phyloP scores from a whole-genome alignment of 1,140 invertebrate species.

The Ptiloglossa arizonensis region DNA sequence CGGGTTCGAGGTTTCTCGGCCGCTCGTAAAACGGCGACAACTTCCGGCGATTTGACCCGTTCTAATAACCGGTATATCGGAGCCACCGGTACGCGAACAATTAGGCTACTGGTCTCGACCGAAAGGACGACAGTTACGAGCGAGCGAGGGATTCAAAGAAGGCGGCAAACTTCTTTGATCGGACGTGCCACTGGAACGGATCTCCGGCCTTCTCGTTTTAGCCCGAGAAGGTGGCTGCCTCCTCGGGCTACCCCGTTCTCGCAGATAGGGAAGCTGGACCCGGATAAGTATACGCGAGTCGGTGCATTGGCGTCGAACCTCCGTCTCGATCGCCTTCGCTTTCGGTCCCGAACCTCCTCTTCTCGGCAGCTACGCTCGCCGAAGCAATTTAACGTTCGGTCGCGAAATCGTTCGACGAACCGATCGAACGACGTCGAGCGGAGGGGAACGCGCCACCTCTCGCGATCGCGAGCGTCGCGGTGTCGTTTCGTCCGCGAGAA shows the following conservation, averaged over 20 bases:
- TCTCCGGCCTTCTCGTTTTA: constrained; percentile 42
- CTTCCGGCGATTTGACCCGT: constrained; percentile 17
- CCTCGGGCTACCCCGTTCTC: constrained; percentile 46
- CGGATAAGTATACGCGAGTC: constrained; percentile 10
- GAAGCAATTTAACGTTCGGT: too few species aligned
- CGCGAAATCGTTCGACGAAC: too few species aligned
- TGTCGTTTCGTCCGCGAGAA: background rate
- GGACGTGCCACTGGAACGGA: constrained; percentile 55
- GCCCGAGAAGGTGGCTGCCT: constrained; percentile 55
- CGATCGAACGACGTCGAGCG: too few species aligned
- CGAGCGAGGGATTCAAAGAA: constrained; percentile 52
- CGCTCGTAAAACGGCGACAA: constrained; percentile 19
- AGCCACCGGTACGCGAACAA: constrained; percentile 35
- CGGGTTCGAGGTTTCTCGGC: background rate
- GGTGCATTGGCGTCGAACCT: constrained; percentile 18
- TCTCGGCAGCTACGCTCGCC: too few species aligned
- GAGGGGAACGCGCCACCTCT: too few species aligned
- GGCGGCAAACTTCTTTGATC: constrained; percentile 64
- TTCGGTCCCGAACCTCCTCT: too few species aligned
- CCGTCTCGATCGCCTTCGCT: too few species aligned
- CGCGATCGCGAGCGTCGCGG: too few species aligned
- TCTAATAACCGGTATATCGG: constrained; percentile 33
- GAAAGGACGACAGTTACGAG: constrained; percentile 51
- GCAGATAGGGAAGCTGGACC: constrained; percentile 34
- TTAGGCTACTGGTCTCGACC: constrained; percentile 52